Percentiles rank a stretch among this genome's conserved stretches.
These are phyloP conservation scores for Watsonalla binaria DNA, from an alignment of 2,888 invertebrate species.

Conservation along the genomic window DNA sequence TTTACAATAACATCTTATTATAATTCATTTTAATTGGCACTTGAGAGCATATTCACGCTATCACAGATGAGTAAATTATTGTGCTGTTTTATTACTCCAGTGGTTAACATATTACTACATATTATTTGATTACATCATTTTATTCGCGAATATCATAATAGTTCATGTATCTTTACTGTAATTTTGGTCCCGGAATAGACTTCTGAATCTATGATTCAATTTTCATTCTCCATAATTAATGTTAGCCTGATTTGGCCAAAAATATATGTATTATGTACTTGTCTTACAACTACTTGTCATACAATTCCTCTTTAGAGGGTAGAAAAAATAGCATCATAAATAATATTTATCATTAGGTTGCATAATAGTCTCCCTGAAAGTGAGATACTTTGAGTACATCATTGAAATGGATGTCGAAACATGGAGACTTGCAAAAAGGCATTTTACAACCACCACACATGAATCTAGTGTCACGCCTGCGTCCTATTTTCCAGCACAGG, in stretches of 20 bases:
- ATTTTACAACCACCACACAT: conserved; percentile 73
- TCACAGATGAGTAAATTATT: conserved; percentile 64
- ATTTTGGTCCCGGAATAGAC: conserved; percentile 40
- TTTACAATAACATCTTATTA: conserved; percentile 26
- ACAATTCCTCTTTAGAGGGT: conserved; percentile 31
- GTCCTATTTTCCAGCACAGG: conserved; percentile 72
- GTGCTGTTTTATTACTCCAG: conserved; percentile 49
- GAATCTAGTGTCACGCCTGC: conserved; percentile 69
- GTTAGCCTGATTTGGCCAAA: conserved; percentile 2
- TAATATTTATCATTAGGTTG: conserved; percentile 42
- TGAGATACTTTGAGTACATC: conserved; percentile 68
- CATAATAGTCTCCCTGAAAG: conserved; percentile 67
- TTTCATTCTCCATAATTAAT: conserved; percentile 10
- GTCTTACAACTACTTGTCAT: conserved; percentile 25
- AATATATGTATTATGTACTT: conserved; percentile 1
- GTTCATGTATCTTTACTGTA: conserved; percentile 8
- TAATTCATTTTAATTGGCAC: conserved; percentile 47
- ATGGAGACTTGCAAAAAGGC: conserved; percentile 72
- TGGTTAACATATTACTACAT: conserved; percentile 18
- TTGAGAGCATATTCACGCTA: conserved; percentile 51
- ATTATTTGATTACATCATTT: conserved; percentile 2
- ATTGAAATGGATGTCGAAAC: conserved; percentile 72
- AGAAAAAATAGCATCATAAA: conserved; percentile 15
- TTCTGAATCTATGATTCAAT: conserved; percentile 47
- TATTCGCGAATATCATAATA: not conserved